phyloP scores from a whole-genome alignment of 2,888 invertebrate genomes.

The Chrysotoxum bicinctum region DNA sequence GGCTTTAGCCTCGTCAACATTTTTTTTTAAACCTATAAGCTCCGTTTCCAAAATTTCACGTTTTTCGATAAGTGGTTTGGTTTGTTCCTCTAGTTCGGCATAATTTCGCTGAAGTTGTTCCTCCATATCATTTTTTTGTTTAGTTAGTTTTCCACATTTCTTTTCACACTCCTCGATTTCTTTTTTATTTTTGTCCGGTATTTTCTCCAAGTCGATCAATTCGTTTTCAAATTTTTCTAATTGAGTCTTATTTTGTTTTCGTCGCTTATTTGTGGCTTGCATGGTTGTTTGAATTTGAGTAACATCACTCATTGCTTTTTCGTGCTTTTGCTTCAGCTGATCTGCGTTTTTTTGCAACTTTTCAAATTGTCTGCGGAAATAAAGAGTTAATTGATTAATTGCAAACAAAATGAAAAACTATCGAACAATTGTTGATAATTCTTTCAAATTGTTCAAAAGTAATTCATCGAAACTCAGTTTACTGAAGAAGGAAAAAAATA shows the following conservation, averaged over 20 bases:
- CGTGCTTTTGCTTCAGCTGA: conserved; percentile 84
- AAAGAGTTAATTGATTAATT: too few species aligned
- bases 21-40: conserved; percentile 86
- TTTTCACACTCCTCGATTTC: conserved; percentile 87
- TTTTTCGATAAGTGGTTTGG: conserved; percentile 83
- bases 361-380: conserved; percentile 84
- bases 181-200: conserved; percentile 89
- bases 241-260: conserved; percentile 88
- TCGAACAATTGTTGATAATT: too few species aligned
- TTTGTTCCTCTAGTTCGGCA: conserved; percentile 83
- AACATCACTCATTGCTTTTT: conserved; percentile 86
- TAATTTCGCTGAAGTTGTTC: conserved; percentile 86
- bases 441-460: too few species aligned
- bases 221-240: conserved; percentile 87
- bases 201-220: conserved; percentile 84
- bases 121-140: conserved; percentile 84
- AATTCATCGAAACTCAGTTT: too few species aligned
- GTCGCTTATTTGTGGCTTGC: conserved; percentile 87
- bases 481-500: too few species aligned
- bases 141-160: conserved; percentile 83
- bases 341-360: conserved; percentile 84
- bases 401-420: background rate
- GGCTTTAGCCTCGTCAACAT: conserved; percentile 88
- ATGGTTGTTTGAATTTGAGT: conserved; percentile 86
- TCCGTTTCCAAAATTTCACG: conserved; percentile 84